phyloP scores from a whole-genome alignment of 2,888 invertebrate species.

The Opisthograptis luteolata region DNA sequence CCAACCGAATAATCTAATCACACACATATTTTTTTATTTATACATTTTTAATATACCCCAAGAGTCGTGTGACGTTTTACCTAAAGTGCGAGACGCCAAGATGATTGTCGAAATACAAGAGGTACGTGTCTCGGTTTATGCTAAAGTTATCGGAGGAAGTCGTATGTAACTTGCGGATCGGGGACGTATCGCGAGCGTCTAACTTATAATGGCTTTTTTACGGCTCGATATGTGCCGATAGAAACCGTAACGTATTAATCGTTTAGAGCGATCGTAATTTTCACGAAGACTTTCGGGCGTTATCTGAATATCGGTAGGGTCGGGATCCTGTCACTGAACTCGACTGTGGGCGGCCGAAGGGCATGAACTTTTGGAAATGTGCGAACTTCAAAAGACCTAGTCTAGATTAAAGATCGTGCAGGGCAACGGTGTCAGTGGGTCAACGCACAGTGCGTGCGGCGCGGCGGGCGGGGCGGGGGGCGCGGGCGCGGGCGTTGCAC shows the following conservation, averaged over 20 bases:
- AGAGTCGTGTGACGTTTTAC: conserved; percentile 28
- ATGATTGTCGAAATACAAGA: conserved; percentile 82
- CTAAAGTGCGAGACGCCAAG: conserved; percentile 19
- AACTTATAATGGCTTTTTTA: conserved; percentile 50
- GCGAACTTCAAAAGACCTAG: conserved; percentile 57
- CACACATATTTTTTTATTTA: conserved; percentile 41
- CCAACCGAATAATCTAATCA: conserved; percentile 27
- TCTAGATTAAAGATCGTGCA: conserved; percentile 81
- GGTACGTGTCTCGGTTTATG: conserved; percentile 55
- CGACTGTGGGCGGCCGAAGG: conserved; percentile 27
- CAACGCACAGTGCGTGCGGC: conserved; percentile 80
- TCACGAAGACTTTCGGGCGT: conserved; percentile 17
- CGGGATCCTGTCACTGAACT: conserved; percentile 13
- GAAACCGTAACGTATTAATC: conserved; percentile 44
- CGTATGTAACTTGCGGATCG: conserved; percentile 30
- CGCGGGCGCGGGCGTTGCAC: conserved; percentile 68
- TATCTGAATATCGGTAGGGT: conserved; percentile 15
- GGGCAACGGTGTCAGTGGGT: conserved; percentile 79
- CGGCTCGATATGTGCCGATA: conserved; percentile 39
- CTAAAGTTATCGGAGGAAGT: conserved; percentile 38
- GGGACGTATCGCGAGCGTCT: conserved; percentile 35
- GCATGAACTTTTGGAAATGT: conserved; percentile 33
- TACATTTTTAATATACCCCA: conserved; percentile 38
- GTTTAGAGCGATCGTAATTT: conserved; percentile 20
- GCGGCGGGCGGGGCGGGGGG: conserved; percentile 46